phyloP scores from a whole-genome alignment of 2,888 invertebrate species.

The Smittia aterrima region DNA sequence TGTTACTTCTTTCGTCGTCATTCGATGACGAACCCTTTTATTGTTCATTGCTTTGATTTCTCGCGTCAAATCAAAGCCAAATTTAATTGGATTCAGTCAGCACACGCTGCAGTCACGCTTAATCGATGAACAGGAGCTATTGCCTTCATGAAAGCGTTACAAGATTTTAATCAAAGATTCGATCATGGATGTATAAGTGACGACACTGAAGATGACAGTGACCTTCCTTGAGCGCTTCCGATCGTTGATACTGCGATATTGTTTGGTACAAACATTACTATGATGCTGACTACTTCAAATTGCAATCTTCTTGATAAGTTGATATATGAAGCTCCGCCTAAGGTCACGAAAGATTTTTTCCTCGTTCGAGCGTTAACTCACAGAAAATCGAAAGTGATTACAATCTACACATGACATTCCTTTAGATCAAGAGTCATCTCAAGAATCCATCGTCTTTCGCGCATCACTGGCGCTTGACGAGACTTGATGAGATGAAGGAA shows the following conservation, averaged over 20 bases:
- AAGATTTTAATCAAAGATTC: too few relatives aligned
- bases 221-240: too few relatives aligned
- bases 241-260: background rate
- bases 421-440: background rate
- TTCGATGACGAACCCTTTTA: too few relatives aligned
- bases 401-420: background rate
- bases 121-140: too few relatives aligned
- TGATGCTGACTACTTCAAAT: background rate
- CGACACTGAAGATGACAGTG: background rate
- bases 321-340: background rate
- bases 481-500: background rate
- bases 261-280: background rate
- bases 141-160: background rate
- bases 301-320: background rate
- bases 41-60: too few relatives aligned
- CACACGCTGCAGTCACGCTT: too few relatives aligned
- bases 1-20: too few relatives aligned
- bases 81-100: too few relatives aligned
- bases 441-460: background rate
- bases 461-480: background rate
- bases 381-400: background rate
- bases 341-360: background rate
- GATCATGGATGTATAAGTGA: too few relatives aligned
- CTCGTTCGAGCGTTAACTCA: background rate
- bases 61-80: too few relatives aligned